These are phyloP conservation scores for Coilia nasus DNA, from an alignment of 2,797 vertebrate genomes.

Conservation along the genomic window DNA sequence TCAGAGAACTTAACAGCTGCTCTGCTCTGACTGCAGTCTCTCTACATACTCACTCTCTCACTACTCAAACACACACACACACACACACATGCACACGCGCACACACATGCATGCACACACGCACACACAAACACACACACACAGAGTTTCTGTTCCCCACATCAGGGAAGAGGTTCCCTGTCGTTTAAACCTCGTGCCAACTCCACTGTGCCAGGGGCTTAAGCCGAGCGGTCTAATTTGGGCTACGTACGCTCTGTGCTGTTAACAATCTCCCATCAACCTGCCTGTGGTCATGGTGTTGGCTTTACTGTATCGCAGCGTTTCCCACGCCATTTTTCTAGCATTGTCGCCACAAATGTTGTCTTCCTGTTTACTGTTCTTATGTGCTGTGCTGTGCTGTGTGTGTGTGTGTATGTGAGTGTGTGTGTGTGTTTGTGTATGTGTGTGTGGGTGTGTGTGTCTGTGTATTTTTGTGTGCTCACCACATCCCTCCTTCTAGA, in stretches of 20 bases:
- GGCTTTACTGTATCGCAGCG: not conserved
- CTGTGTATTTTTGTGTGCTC: not conserved
- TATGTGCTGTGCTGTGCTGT: not conserved
- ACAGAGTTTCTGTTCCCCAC: not conserved
- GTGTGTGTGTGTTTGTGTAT: no score
- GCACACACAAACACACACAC: not conserved
- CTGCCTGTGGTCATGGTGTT: not conserved
- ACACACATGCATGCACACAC: not conserved
- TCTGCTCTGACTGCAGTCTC: not conserved
- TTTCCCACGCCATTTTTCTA: not conserved
- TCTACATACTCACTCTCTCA: not conserved
- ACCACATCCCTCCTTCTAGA: not conserved
- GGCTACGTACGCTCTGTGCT: not conserved
- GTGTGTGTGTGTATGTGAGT: not conserved
- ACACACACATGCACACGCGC: not conserved
- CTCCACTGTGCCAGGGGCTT: not conserved
- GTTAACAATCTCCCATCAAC: no score
- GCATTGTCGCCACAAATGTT: not conserved
- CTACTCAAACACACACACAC: no score
- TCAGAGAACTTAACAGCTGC: not conserved
- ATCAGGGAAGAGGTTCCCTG: not conserved
- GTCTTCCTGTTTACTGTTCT: not conserved
- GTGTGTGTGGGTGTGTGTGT: no score
- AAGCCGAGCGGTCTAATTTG: not conserved
- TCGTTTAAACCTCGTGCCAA: not conserved